Evolutionary conservation across 2,888 invertebrate species (phyloP), one percentile per base, ranked within the genome.

Genomic region (Epistrophe grossulariae): DNA sequence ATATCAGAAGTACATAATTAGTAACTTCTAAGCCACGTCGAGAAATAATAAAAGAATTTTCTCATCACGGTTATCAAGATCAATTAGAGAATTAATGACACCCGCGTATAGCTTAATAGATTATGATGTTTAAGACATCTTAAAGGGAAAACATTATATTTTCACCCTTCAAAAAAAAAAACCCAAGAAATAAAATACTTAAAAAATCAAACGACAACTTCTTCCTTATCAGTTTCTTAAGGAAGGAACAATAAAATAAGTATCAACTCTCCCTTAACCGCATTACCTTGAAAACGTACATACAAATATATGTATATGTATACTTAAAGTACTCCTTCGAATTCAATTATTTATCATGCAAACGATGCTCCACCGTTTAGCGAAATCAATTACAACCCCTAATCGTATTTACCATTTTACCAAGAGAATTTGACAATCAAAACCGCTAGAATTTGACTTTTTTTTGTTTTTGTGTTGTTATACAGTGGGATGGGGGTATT

Each of bases 301-400:
- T 24, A 24, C 24, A 24, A 2, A 24, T 24, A 24, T 2, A 24
- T 24, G 3, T 24, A 24, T 4, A 31, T 31, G 31, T 31, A 31
- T 17, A 19, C 31, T 15, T 24, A 24, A 87, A 82, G 66, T 68
- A 70, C 70, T 70, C 83, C 76, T 83, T 76, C 82, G 87, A 79
- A 87, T 87, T 87, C 87, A 87, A 87, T 87, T 87, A 87, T 87
- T 87, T 83, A 83, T 87, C 83, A 83, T 83, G 87, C 83, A 83
- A 87, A 87, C 85, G 82, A 60, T 83, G 87, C 83, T 87, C 87
- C 83, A 87, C 83, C 87, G 87, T 87, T 87, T 87, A 87, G 87
- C 76, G 60, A 79, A 87, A 87, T 87, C 87, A 87, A 87, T 87
- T 87, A 87, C 87, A 87, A 87, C 87, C 87, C 87, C 87, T 87